Evolutionary conservation across 1,140 invertebrate genomes (phyloP).

Genomic region (Lepidurus couesii): DNA sequence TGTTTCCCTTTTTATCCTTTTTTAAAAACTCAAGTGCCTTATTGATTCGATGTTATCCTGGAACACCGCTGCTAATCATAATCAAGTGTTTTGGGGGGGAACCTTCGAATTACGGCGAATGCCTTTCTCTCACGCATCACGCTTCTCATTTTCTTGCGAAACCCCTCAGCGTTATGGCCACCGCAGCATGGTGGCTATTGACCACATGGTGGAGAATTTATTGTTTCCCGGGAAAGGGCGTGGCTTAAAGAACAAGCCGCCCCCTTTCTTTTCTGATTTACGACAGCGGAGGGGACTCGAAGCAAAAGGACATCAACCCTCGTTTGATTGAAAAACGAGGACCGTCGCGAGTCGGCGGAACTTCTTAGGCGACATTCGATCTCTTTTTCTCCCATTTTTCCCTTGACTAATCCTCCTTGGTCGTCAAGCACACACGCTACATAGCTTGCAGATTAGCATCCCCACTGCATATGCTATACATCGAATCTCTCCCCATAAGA

Average conservation of each 20-base stretch:
- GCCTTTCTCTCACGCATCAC: slow-evolving; percentile 13
- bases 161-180: slow-evolving; percentile 11
- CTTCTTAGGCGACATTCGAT: no score
- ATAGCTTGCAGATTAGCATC: no score
- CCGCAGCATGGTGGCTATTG: slow-evolving; percentile 16
- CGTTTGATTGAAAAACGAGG: no score
- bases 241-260: neutral
- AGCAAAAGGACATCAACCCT: no score
- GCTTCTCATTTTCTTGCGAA: slow-evolving; percentile 1
- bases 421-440: no score
- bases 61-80: neutral
- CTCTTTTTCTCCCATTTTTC: no score
- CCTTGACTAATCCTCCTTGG: no score
- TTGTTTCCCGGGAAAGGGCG: neutral
- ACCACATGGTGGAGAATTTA: slow-evolving; percentile 22
- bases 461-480: no score
- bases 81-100: neutral
- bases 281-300: neutral
- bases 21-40: neutral
- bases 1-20: neutral
- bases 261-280: slow-evolving; percentile 8
- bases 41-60: slow-evolving; percentile 4
- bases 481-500: no score
- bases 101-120: slow-evolving; percentile 14
- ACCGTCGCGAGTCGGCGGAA: no score